These are phyloP conservation scores for Rhinolophus sinicus DNA, from an alignment of 2,113 vertebrate species.

Conservation along the genomic window DNA sequence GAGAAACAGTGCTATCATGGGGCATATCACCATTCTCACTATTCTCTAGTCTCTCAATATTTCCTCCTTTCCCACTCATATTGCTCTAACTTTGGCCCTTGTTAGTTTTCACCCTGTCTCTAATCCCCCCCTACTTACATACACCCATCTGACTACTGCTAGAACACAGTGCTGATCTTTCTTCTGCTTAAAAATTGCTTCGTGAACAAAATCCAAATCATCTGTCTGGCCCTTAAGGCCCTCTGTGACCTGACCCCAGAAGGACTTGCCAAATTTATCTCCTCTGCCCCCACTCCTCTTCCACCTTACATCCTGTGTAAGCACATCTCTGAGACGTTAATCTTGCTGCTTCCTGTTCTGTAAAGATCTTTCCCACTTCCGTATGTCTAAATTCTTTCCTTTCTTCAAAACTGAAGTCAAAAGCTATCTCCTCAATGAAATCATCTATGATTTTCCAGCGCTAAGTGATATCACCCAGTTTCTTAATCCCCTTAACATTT, in stretches of 20 bases:
- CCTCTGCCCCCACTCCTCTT: not conserved
- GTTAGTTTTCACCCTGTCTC: not conserved
- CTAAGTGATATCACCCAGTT: not conserved
- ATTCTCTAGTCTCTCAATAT: not conserved
- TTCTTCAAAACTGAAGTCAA: slow-evolving; percentile 36
- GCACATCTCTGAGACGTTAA: not conserved
- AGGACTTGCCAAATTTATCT: not conserved
- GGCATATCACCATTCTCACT: not conserved
- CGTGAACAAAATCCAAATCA: slow-evolving; percentile 10
- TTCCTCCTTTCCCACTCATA: not conserved
- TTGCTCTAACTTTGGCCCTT: not conserved
- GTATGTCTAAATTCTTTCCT: slow-evolving; percentile 1
- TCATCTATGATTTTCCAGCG: slow-evolving; percentile 23
- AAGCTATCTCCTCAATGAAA: not conserved
- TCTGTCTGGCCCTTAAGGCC: not conserved
- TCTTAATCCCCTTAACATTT: slow-evolving; percentile 6
- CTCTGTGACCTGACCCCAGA: not conserved
- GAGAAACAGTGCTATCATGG: not conserved
- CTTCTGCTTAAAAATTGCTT: not conserved
- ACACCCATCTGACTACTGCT: not conserved
- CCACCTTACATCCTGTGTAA: not conserved
- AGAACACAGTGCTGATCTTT: not conserved
- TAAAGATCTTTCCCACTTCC: not conserved
- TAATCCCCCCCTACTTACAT: not conserved
- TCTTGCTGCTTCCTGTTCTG: slow-evolving; percentile 10